Evolutionary conservation across 92 coral and sea anemone species (phyloP).

Genomic region (Parazoanthus darwini): DNA sequence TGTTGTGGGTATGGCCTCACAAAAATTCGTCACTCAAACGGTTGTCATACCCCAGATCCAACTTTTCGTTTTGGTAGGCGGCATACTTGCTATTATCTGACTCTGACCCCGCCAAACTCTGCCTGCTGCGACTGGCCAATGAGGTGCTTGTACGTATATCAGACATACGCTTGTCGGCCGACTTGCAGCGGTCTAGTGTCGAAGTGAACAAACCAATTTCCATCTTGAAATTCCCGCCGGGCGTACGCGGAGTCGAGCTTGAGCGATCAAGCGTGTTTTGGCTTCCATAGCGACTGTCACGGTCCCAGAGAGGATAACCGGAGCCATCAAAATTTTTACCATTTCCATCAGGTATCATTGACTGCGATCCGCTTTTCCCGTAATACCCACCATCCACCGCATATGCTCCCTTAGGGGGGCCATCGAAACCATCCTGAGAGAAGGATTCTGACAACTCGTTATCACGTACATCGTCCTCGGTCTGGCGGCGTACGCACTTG

Average conservation of each 20-base stretch:
- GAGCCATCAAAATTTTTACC: background rate
- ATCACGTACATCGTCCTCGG: slow-evolving; percentile 31
- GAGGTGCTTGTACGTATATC: slow-evolving; percentile 33
- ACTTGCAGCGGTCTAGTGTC: slow-evolving; percentile 32
- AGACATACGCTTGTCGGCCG: slow-evolving; percentile 43
- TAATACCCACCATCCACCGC: slow-evolving; percentile 14
- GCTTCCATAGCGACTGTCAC: slow-evolving; percentile 8
- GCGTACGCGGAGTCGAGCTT: slow-evolving; percentile 38
- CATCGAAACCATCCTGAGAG: slow-evolving; percentile 44
- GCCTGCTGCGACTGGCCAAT: slow-evolving; percentile 35
- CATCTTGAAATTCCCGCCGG: slow-evolving; percentile 36
- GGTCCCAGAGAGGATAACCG: background rate
- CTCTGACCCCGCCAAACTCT: slow-evolving; percentile 31
- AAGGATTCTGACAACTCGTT: slow-evolving; percentile 57
- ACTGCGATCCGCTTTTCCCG: background rate
- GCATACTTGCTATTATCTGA: slow-evolving; percentile 11
- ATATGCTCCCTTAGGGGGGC: background rate
- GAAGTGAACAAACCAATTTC: slow-evolving; percentile 28
- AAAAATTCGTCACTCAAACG: slow-evolving; percentile 24
- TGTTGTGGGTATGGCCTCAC: slow-evolving; percentile 9
- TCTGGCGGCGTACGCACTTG: slow-evolving; percentile 36
- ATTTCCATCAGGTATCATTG: background rate
- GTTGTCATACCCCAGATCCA: slow-evolving; percentile 33
- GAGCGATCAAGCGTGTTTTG: slow-evolving; percentile 40
- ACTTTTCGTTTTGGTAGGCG: background rate